These are phyloP conservation scores for Decapterus maruadsi DNA, from an alignment of 2,797 vertebrate genomes.

Conservation along the genomic window DNA sequence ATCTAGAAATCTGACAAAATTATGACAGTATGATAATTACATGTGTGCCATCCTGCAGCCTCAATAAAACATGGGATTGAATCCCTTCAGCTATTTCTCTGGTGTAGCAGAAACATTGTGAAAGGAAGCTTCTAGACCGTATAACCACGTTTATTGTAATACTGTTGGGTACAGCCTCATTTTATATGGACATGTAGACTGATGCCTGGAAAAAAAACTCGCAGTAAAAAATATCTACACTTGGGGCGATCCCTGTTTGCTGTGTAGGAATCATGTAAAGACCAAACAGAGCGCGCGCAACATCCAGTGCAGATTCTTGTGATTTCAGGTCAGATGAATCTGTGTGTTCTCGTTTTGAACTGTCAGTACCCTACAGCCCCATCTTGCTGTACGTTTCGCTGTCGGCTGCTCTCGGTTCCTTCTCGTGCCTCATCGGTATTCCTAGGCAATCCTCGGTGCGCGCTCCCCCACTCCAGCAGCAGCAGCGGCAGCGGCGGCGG, in stretches of 20 bases:
- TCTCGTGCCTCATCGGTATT: constrained; percentile 68
- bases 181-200: not conserved
- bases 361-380: not conserved
- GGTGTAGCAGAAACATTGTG: not conserved
- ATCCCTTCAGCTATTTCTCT: not conserved
- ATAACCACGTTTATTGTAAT: not conserved
- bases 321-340: not conserved
- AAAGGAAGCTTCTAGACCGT: not conserved
- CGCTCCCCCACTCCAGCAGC: constrained; percentile 45
- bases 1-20: too few relatives aligned
- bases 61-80: not conserved
- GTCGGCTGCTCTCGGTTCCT: constrained; percentile 56
- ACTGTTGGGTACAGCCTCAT: not conserved
- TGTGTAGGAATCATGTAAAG: not conserved
- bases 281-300: not conserved
- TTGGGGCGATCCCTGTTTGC: not conserved
- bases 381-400: not conserved
- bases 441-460: constrained; percentile 48
- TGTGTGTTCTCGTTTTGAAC: not conserved
- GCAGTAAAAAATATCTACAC: not conserved
- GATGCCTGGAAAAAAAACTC: too few relatives aligned
- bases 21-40: too few relatives aligned
- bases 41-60: too few relatives aligned
- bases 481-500: constrained; percentile 32
- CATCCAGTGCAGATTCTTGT: not conserved